phyloP scores from a whole-genome alignment of 1,140 invertebrate species.

The Augochlora pura region DNA sequence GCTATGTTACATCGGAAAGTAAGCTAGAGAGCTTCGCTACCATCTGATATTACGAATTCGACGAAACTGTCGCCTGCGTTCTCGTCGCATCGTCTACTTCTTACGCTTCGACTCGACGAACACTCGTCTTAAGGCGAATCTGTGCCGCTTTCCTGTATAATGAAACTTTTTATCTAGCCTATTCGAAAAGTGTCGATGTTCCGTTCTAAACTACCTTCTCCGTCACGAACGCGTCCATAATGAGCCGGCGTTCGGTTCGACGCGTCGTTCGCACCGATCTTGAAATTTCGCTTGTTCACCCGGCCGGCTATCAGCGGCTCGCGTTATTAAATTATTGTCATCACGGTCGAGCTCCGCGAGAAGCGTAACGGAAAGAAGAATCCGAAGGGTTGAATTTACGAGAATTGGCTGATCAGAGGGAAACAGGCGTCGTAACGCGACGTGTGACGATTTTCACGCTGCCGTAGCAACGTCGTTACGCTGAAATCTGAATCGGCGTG shows the following conservation, averaged over 20 bases:
- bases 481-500: constrained; percentile 61
- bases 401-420: constrained; percentile 6
- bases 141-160: not conserved
- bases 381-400: not conserved
- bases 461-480: constrained; percentile 57
- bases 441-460: constrained; percentile 57
- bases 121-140: too few relatives aligned
- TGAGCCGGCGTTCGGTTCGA: not conserved
- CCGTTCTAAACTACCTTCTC: not conserved
- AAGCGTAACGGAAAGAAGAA: not conserved
- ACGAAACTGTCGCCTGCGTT: not conserved
- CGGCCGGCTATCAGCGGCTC: not conserved
- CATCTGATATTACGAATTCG: too few relatives aligned
- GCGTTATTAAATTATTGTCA: constrained; percentile 2
- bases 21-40: too few relatives aligned
- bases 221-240: not conserved
- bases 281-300: not conserved
- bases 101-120: not conserved
- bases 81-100: not conserved
- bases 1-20: too few relatives aligned
- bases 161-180: not conserved
- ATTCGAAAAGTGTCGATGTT: not conserved
- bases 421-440: constrained; percentile 16
- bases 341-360: not conserved
- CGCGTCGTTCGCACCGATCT: not conserved